Base-by-base conservation (phyloP, 2,797 vertebrate species). In the Morelia viridis region DNA sequence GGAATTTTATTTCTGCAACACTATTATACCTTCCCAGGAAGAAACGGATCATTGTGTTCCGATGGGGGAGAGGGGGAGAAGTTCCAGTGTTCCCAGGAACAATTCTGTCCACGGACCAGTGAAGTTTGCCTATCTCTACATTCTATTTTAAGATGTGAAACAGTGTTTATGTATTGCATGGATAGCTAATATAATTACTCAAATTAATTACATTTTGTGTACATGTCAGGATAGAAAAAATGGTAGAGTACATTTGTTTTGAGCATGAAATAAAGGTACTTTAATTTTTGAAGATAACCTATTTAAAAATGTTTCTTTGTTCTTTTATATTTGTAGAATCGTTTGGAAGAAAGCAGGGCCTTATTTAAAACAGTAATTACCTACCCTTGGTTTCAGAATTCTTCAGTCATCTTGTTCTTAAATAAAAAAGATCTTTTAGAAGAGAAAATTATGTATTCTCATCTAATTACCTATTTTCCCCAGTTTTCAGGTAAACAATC, bases 321-420 rank as follows among this genome's bases (percentile, higher is more conserved):
- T 5, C 24, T 86, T 41, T 71, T 92, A 89, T 56, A 24, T 5
- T 93, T 91, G 56, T 94, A 99, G 98, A 99, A 99, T 94, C 98
- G 98, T 31, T 99, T 99, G 98, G 98, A 99, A 97, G 98, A 99
- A 97, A 99, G 98, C 96, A 99, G 98, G 96, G 98, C 98, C 57
- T 96, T 99, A 96, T 99, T 99, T 96, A 98, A 98, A 97, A 99
- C 98, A 94, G 98, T 99, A 97, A 98, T 99, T 95, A 98, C 98
- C 10, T 99, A 98, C 35, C 98, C 98, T 31, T 99, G 98, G 98
- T 99, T 99, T 97, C 97, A 98, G 95, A 97, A 98, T 93, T 98
- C 98, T 12, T 99, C 98, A 0, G 97, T 99, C 91, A 99, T 99
- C 90, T 97, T 99, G 22, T 99, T 99, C 97, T 98, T 99, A 95